Evolutionary conservation across 1,140 invertebrate genomes (phyloP).

Genomic region (Eulimnadia texana): DNA sequence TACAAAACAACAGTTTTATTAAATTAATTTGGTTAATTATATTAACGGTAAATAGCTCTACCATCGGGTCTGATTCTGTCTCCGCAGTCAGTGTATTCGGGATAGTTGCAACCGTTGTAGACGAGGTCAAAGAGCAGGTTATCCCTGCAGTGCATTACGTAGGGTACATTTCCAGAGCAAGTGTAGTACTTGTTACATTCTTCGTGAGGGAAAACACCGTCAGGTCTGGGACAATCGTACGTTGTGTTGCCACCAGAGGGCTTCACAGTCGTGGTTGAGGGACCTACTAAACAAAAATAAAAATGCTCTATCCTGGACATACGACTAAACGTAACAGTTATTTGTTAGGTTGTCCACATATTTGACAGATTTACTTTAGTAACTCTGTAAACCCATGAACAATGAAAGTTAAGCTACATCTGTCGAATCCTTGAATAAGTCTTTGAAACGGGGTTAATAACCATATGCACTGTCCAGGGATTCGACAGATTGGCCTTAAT

Average conservation of each 20-base stretch:
- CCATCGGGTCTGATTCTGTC: not conserved
- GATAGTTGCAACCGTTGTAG: slow-evolving; percentile 20
- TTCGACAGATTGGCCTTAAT: not conserved
- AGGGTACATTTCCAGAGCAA: not conserved
- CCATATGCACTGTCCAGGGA: too few relatives aligned
- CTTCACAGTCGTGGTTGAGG: not conserved
- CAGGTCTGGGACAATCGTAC: not conserved
- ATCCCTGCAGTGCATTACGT: slow-evolving; percentile 15
- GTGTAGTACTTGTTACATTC: slow-evolving; percentile 9
- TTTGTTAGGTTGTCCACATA: too few relatives aligned
- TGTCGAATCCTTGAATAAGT: too few relatives aligned
- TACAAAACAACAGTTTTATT: too few relatives aligned
- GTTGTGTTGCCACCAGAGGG: not conserved
- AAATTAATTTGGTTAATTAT: too few relatives aligned
- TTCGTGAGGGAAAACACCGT: not conserved
- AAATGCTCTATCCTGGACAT: too few relatives aligned
- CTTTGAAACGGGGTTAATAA: too few relatives aligned
- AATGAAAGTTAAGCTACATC: not conserved
- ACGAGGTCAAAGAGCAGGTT: slow-evolving; percentile 17
- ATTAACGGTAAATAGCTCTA: not conserved
- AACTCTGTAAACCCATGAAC: too few relatives aligned
- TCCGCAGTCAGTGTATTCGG: slow-evolving; percentile 18
- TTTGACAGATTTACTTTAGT: not conserved
- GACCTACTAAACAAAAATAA: not conserved
- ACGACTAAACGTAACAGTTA: too few relatives aligned